These are phyloP conservation scores for Ostrea denselamellosa DNA, from an alignment of 1,140 invertebrate species.

Conservation along the genomic window DNA sequence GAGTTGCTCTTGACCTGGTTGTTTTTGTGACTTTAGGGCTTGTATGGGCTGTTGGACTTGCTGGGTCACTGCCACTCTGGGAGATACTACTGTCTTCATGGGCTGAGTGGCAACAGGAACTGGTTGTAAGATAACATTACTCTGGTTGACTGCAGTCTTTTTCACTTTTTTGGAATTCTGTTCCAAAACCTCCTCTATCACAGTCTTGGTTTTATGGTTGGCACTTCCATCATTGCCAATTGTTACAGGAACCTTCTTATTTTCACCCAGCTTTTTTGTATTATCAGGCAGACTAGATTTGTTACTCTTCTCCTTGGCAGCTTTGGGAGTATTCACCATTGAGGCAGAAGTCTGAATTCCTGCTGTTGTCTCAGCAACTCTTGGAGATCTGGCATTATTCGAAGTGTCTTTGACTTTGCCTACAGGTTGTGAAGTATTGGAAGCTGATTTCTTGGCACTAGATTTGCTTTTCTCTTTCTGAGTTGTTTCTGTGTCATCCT, in stretches of 20 bases:
- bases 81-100: slow-evolving; percentile 1
- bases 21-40: background rate
- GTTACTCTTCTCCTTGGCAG: slow-evolving; percentile 17
- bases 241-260: slow-evolving; percentile 14
- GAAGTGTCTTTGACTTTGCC: slow-evolving; percentile 31
- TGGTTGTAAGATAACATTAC: background rate
- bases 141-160: slow-evolving; percentile 34
- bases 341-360: background rate
- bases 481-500: slow-evolving; percentile 31
- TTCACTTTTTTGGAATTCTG: slow-evolving; percentile 18
- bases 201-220: background rate
- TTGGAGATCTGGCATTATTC: slow-evolving; percentile 33
- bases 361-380: background rate
- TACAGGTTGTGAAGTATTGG: slow-evolving; percentile 42
- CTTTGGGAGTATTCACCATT: slow-evolving; percentile 26
- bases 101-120: background rate
- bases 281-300: slow-evolving; percentile 36
- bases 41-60: slow-evolving; percentile 24
- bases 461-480: slow-evolving; percentile 49
- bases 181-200: slow-evolving; percentile 10
- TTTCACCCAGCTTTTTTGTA: slow-evolving; percentile 31
- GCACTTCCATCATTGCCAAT: slow-evolving; percentile 25
- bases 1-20: slow-evolving; percentile 11
- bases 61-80: background rate
- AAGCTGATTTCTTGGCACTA: slow-evolving; percentile 36